These are phyloP conservation scores for Cabera pusaria DNA, from an alignment of 2,888 invertebrate species.

Conservation along the genomic window DNA sequence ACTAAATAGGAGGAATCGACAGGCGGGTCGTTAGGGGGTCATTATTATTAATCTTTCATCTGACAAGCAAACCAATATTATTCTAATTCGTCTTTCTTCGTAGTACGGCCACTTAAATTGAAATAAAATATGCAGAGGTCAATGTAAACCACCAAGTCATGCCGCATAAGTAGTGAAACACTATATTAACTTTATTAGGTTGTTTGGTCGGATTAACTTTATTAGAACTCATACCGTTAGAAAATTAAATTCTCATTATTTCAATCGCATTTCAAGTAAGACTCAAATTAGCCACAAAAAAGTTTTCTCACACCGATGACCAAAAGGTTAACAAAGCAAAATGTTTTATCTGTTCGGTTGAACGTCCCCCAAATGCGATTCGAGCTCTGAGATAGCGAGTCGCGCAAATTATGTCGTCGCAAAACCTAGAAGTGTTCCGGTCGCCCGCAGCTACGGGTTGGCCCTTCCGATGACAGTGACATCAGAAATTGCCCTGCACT, in stretches of 20 bases:
- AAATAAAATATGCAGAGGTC: conserved; percentile 34
- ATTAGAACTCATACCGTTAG: conserved; percentile 16
- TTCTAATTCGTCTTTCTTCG: conserved; percentile 9
- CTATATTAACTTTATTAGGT: conserved; percentile 31
- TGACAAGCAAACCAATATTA: conserved; percentile 43
- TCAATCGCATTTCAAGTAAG: conserved; percentile 10
- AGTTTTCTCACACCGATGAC: conserved; percentile 5
- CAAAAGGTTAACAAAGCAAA: conserved; percentile 29
- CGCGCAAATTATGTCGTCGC: conserved; percentile 46
- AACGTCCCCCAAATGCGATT: conserved; percentile 41
- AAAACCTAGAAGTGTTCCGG: conserved; percentile 46
- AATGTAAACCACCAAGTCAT: conserved; percentile 37
- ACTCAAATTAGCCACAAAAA: conserved; percentile 1
- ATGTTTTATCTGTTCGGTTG: conserved; percentile 45
- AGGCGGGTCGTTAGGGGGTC: conserved; percentile 43
- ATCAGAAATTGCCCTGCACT: conserved; percentile 37
- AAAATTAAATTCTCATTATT: conserved; percentile 27
- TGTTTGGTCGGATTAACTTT: conserved; percentile 22
- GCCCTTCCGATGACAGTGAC: conserved; percentile 45
- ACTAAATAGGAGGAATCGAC: conserved; percentile 48
- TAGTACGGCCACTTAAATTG: conserved; percentile 27
- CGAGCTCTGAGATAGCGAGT: conserved; percentile 38
- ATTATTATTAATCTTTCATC: conserved; percentile 49
- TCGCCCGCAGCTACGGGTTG: conserved; percentile 47
- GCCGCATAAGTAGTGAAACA: conserved; percentile 33